phyloP scores from a whole-genome alignment of 2,113 vertebrate genomes.

The Lampris megalopsis region DNA sequence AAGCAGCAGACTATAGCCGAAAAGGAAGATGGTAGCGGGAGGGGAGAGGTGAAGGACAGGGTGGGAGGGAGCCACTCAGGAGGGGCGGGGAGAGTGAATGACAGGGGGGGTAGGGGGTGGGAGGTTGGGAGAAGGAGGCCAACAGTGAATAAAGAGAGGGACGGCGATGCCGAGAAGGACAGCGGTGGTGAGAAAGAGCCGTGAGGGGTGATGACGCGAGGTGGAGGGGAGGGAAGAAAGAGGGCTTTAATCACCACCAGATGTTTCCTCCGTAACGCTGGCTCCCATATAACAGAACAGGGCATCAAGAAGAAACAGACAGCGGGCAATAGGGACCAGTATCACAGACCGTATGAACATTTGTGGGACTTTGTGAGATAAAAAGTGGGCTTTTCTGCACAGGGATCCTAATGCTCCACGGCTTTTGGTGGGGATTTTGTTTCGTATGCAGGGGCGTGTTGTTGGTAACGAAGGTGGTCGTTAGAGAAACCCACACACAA shows the following conservation, averaged over 20 bases:
- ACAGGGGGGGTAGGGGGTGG: slow-evolving; percentile 33
- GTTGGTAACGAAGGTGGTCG: too few species aligned
- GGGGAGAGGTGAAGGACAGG: slow-evolving; percentile 49
- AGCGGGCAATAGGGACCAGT: not conserved
- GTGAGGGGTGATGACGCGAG: slow-evolving; percentile 48
- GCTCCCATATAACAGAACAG: slow-evolving; percentile 12
- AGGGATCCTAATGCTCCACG: not conserved
- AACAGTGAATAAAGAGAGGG: slow-evolving; percentile 10
- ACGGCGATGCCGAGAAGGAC: slow-evolving; percentile 40
- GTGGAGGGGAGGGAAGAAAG: slow-evolving; percentile 26
- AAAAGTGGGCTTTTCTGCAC: slow-evolving; percentile 6
- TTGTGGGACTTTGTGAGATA: too few species aligned
- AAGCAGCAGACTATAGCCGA: slow-evolving; percentile 25
- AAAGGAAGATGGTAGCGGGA: slow-evolving; percentile 47
- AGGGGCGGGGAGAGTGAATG: slow-evolving; percentile 62
- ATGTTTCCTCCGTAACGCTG: slow-evolving; percentile 63
- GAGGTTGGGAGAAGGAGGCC: slow-evolving; percentile 27
- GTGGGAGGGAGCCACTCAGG: slow-evolving; percentile 31
- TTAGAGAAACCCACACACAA: too few species aligned
- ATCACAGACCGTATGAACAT: not conserved
- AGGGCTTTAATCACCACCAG: slow-evolving; percentile 72
- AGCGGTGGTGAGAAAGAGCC: slow-evolving; percentile 33
- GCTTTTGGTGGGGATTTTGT: not conserved
- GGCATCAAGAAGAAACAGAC: slow-evolving; percentile 18
- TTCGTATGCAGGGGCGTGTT: too few species aligned